Percentiles rank a stretch among this genome's conserved stretches.
These are phyloP conservation scores for Nixonia krombeini DNA, from an alignment of 1,140 invertebrate species.

Conservation along the genomic window DNA sequence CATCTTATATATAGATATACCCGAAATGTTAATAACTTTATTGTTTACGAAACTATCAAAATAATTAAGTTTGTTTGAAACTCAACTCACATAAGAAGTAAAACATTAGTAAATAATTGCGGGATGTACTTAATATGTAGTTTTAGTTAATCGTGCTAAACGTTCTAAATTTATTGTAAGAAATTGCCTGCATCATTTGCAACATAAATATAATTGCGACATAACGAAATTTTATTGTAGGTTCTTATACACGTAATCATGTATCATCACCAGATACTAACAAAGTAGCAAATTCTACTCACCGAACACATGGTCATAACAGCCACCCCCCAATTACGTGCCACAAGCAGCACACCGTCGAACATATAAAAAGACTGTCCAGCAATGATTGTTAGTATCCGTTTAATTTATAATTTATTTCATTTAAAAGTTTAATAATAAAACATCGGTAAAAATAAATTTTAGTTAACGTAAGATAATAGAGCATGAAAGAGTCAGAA, in stretches of 20 bases:
- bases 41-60: too few relatives aligned
- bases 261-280: constrained; percentile 52
- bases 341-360: constrained; percentile 67
- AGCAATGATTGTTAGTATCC: constrained; percentile 68
- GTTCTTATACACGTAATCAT: constrained; percentile 58
- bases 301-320: constrained; percentile 58
- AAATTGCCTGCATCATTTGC: background rate
- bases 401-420: background rate
- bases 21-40: too few relatives aligned
- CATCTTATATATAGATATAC: too few relatives aligned
- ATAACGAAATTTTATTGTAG: background rate
- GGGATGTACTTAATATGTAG: too few relatives aligned
- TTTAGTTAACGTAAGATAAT: too few relatives aligned
- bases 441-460: too few relatives aligned
- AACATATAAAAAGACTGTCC: constrained; percentile 70
- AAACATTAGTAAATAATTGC: too few relatives aligned
- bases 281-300: constrained; percentile 52
- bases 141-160: background rate
- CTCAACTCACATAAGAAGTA: too few relatives aligned
- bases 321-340: constrained; percentile 61
- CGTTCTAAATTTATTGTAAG: background rate
- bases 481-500: too few relatives aligned
- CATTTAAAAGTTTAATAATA: background rate
- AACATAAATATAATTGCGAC: background rate
- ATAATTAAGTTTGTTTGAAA: too few relatives aligned